Evolutionary conservation across 2,113 vertebrate genomes (phyloP), one percentile per base, ranked within the genome.

Genomic region (Lates calcarifer): DNA sequence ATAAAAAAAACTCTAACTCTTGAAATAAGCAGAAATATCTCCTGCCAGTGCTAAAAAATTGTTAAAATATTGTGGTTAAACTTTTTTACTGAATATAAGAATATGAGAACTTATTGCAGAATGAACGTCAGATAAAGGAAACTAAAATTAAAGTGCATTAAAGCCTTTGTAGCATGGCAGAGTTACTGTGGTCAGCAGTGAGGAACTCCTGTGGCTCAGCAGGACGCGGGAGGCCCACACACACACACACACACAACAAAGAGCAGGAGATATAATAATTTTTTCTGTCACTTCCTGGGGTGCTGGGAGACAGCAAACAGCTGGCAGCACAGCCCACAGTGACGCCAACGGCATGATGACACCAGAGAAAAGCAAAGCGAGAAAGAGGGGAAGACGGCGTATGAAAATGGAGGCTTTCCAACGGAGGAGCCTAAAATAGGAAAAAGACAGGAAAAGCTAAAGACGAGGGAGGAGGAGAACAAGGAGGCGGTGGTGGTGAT

Each of bases 211-310:
- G 49, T 75, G 79, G 74, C 51, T 83, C 61, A 70, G 82, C 84
- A 66, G 56, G 66, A 77, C 1, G 11, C 13, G 18, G 64, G 77
- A 71, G 47, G 55, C 24, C 53, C 28, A 29, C 56, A 66, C 35
- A 39, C 73, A 58, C 51, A 61, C 28, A 29, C 56, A 66, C 35
- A 39, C 73, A 58, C 51, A 61, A 77, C 66, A 62, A 41, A 61
- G 28, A 78, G 24, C 58, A 61, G 67, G 41, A 73, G 69, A 89
- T 84, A 79, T 78, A 73, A 89, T 89, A 1, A 87, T 86, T 84
- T 90, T 76, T 87, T 79, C 74, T 90, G 88, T 91, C 90, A 86
- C 82, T 88, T 93, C 88, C 90, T 55, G 82, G 51, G 47, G 88
- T 64, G 90, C 28, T 11, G 57, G 28, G 75, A 81, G 90, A 91